Conservation (phyloP, 2,797 vertebrate genomes). For the Falco cherrug region DNA sequence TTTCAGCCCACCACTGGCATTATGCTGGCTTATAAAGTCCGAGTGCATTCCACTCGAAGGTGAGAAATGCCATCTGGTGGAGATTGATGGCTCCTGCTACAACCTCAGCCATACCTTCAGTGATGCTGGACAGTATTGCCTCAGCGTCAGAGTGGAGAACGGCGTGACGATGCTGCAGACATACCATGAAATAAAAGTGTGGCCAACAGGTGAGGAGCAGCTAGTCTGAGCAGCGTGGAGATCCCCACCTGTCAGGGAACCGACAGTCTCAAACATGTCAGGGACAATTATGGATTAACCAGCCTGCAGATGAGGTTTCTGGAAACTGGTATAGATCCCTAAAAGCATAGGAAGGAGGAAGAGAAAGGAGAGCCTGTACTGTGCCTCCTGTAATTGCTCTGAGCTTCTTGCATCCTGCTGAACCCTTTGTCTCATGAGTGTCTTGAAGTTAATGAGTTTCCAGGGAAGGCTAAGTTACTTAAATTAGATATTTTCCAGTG, state of each 20-base stretch:
- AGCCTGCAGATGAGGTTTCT: background rate
- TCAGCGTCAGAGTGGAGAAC: conserved; percentile 84
- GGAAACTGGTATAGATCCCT: background rate
- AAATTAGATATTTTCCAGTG: background rate
- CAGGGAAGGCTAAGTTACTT: background rate
- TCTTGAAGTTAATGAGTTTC: background rate
- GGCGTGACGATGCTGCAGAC: conserved; percentile 82
- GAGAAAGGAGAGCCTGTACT: background rate
- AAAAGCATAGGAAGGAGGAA: background rate
- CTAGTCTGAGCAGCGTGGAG: background rate
- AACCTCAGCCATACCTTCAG: conserved; percentile 83
- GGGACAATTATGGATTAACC: background rate
- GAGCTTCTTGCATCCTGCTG: background rate
- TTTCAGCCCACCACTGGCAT: conserved; percentile 82
- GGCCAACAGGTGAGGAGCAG: conserved; percentile 76
- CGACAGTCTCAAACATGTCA: accelerated
- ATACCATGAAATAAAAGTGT: conserved; percentile 82
- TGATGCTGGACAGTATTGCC: conserved; percentile 81
- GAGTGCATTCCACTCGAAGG: conserved; percentile 76
- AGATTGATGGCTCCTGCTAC: conserved; percentile 78
- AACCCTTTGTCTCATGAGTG: background rate
- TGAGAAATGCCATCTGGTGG: conserved; percentile 81
- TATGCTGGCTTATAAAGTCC: conserved; percentile 88
- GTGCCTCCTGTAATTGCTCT: background rate
- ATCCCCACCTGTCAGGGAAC: background rate